Base-by-base conservation (phyloP, 2,888 invertebrate species). In the Caenorhabditis becei region DNA sequence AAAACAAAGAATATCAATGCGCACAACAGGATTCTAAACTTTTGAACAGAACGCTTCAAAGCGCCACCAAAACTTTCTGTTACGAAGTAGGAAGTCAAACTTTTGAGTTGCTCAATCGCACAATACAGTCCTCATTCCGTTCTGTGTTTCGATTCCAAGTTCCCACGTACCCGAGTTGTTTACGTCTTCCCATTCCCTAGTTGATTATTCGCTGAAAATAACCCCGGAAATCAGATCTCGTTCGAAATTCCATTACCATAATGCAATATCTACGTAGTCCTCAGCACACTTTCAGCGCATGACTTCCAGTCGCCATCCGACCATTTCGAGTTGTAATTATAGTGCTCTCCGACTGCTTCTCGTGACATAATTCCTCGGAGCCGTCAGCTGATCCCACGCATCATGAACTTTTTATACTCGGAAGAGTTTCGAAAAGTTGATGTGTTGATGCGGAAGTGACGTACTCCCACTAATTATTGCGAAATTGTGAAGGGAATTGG, bases 241-340 rank as follows among this genome's bases (percentile, higher is more conserved):
- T 66, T 66, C 51, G 23, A 59, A 74, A 66, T 66, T 74, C 74
- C 74, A 74, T 74, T 66, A 66, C 41, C 37, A 65, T 74, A 66
- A 74, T 74, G 74, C 41, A 53, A 74, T 65, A 26, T 54, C 23
- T 54, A 16, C 49, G 32, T 37, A 18, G n/a, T 56, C 37, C 41
- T 37, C 61, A 41, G 41, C 44, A 53, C 71, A 56, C 53, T 54
- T 44, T 70, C 32, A 41, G 37, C 49, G 2, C 49, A 49, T 41
- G 41, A 41, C 41, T 41, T 41, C 8, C 10, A 35, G 35, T 35
- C 35, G 35, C 35, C 41, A 41, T 41, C 41, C 41, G 41, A 41
- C 41, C 41, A 41, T 41, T 41, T 23, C 49, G 11, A 49, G 18
- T 16, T 20, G 49, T 49, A 49, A 49, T 49, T 49, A 49, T 49